phyloP scores from a whole-genome alignment of 2,113 vertebrate species.

The Copsychus sechellarum region DNA sequence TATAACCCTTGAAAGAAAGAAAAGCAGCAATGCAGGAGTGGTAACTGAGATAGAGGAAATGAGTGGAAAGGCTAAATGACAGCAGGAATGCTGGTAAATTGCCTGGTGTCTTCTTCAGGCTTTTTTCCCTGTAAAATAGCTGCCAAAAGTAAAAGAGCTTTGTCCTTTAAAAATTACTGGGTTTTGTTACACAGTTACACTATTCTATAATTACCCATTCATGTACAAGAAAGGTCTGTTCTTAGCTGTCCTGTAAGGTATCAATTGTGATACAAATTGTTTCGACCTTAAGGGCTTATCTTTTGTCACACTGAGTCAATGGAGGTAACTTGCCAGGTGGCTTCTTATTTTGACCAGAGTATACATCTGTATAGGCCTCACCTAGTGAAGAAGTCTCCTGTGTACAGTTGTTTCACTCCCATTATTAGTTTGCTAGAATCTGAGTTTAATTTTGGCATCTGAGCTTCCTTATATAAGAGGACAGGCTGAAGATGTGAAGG shows the following conservation, averaged over 20 bases:
- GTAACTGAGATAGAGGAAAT: not conserved
- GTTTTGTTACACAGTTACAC: not conserved
- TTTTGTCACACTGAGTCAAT: not conserved
- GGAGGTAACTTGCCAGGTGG: not conserved
- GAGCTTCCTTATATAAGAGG: not conserved
- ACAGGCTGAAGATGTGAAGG: not conserved
- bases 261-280: not conserved
- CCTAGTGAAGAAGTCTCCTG: not conserved
- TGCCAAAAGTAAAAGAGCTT: not conserved
- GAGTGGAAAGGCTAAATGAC: not conserved
- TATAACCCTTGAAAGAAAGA: not conserved
- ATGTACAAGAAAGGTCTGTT: not conserved
- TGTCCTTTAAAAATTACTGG: not conserved
- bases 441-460: not conserved
- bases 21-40: not conserved
- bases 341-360: not conserved
- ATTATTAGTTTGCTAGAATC: not conserved
- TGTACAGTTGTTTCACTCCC: not conserved
- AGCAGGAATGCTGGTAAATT: not conserved
- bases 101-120: not conserved
- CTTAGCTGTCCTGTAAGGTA: not conserved
- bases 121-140: not conserved
- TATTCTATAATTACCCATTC: not conserved
- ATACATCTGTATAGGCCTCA: not conserved
- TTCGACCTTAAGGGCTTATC: not conserved